phyloP scores from a whole-genome alignment of 1,140 invertebrate genomes.

The Pemphigus obesinymphae region DNA sequence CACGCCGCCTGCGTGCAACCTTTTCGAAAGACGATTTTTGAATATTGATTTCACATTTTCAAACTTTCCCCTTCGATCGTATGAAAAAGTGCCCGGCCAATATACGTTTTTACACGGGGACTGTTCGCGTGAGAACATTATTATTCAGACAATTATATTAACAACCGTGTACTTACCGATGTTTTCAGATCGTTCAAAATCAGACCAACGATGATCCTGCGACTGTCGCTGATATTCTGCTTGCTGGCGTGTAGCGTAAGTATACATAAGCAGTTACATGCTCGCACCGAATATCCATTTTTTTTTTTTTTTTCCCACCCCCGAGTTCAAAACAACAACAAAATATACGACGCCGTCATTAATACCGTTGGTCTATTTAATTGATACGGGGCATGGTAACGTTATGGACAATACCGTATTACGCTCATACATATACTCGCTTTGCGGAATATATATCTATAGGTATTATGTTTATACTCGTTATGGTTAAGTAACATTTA shows the following conservation, averaged over 20 bases:
- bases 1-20: neutral
- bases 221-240: constrained; percentile 20
- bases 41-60: neutral
- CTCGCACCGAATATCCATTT: no score
- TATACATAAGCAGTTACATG: no score
- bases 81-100: neutral
- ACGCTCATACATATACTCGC: neutral
- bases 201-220: neutral
- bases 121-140: neutral
- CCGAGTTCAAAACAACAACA: neutral
- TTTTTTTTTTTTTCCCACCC: no score
- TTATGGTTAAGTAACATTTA: constrained; percentile 29
- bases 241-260: constrained; percentile 11
- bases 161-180: neutral
- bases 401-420: constrained; percentile 12
- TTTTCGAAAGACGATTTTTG: neutral
- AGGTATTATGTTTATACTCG: neutral
- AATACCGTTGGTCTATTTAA: constrained; percentile 12
- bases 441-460: neutral
- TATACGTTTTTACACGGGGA: neutral
- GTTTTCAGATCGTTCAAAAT: neutral
- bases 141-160: no score
- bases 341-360: neutral
- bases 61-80: neutral
- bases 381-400: neutral